A percentile compares a stretch with the other conserved stretches of the same genome.
phyloP scores from a whole-genome alignment of 2,113 vertebrate genomes.

The Urocynchramus pylzowi region DNA sequence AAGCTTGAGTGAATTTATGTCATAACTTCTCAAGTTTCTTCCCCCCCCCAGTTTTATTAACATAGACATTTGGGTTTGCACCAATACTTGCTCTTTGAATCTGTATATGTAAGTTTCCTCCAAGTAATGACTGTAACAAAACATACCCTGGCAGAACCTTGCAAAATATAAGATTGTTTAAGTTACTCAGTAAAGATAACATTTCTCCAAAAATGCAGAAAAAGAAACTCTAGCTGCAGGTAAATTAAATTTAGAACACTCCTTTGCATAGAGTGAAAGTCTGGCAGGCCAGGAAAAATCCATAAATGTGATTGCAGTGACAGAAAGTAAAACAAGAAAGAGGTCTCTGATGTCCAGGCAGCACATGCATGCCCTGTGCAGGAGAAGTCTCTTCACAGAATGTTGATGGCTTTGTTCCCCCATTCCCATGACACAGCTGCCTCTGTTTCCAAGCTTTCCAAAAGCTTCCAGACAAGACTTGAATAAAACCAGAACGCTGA shows the following conservation, averaged over 20 bases:
- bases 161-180: not conserved
- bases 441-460: not conserved
- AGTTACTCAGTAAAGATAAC: not conserved
- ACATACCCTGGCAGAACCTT: not conserved
- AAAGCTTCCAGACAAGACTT: not conserved
- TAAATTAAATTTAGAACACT: conserved; percentile 28
- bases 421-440: not conserved
- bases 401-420: not conserved
- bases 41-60: not conserved
- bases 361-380: fast-evolving
- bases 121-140: not conserved
- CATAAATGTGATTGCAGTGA: not conserved
- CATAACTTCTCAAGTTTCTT: not conserved
- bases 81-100: not conserved
- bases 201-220: not conserved
- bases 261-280: not conserved
- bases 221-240: not conserved
- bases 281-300: not conserved
- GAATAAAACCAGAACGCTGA: not conserved
- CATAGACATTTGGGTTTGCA: not conserved
- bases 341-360: not conserved
- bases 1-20: not conserved
- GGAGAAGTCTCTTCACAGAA: not conserved
- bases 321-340: not conserved
- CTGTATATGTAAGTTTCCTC: not conserved